Base-by-base conservation (phyloP, 2,888 invertebrate species). In the Druceiella hillmani region DNA sequence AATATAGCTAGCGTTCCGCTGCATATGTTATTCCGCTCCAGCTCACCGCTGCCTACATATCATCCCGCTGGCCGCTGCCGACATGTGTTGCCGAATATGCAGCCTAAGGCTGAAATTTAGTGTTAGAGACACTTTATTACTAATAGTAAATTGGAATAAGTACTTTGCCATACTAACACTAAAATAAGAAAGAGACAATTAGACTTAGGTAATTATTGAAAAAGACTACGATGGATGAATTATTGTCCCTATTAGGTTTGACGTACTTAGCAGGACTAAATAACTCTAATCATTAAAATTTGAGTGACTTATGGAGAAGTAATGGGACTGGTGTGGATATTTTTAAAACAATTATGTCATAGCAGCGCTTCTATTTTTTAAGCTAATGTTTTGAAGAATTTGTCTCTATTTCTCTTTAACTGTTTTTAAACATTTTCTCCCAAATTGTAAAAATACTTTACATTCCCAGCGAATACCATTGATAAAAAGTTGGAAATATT, bases 321-420 rank as follows among this genome's bases (percentile, higher is more conserved):
- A 41, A 46, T 43, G 46, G 41, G 12, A 41, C 39, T 29, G 36
- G 33, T 20, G 17, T 31, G 3, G 44, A 46, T n/a, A 38, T 44
- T 31, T 44, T 46, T 40, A 33, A 38, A 10, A 33, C 38, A 13
- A 40, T 40, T 17, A 44, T 40, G 40, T 38, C n/a, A n/a, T 10
- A 10, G 32, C 22, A 20, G 32, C 32, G 22, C 9, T 17, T 36
- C 11, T n/a, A 27, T n/a, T 22, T 15, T 39, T 11, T 20, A 22
- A 7, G 11, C 13, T 13, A 15, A 10, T 28, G 30, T 9, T 11
- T 45, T n/a, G n/a, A n/a, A n/a, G n/a, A n/a, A n/a, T n/a, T n/a
- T n/a, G n/a, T n/a, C n/a, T n/a, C n/a, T n/a, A n/a, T n/a, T n/a
- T n/a, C n/a, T n/a, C n/a, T n/a, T n/a, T n/a, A n/a, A n/a, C n/a